Evolutionary conservation across 2,113 vertebrate species (phyloP).

Genomic region (Pardalotus punctatus): DNA sequence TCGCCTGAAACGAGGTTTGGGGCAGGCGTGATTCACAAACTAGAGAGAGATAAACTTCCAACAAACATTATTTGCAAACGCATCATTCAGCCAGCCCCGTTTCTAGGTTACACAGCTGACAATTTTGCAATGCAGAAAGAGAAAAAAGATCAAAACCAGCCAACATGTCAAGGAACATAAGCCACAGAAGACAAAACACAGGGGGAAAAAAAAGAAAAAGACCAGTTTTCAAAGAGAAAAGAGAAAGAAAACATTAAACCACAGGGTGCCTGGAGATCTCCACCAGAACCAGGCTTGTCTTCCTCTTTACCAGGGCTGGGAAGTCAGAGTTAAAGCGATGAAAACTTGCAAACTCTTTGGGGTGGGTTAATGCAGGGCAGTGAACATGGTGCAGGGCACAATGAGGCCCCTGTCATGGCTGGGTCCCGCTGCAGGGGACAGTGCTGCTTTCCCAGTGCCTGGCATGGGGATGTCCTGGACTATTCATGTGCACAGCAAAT

Average conservation of each 20-base stretch:
- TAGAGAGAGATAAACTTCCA: constrained; percentile 41
- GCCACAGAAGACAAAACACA: constrained; percentile 60
- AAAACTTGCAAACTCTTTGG: not conserved
- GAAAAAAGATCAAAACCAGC: constrained; percentile 67
- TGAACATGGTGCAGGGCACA: rapidly evolving
- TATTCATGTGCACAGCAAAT: not conserved
- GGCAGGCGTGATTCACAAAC: not conserved
- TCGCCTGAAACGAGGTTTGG: not conserved
- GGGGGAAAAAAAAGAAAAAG: not conserved
- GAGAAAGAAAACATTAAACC: constrained; percentile 41
- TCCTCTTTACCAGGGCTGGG: not conserved
- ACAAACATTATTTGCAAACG: constrained; percentile 57
- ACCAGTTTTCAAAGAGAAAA: constrained; percentile 21
- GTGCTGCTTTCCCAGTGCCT: rapidly evolving
- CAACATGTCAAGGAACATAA: constrained; percentile 59
- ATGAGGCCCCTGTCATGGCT: rapidly evolving
- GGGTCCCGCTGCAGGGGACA: not conserved
- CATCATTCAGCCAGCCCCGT: constrained; percentile 28
- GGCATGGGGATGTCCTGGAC: not conserved
- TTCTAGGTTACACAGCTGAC: constrained; percentile 66
- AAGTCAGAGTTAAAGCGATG: not conserved
- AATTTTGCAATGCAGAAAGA: constrained; percentile 57
- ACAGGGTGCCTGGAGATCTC: not conserved
- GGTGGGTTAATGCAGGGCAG: not conserved
- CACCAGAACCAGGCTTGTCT: not conserved